Conservation (phyloP, 2,797 vertebrate genomes). For the Fratercula arctica region DNA sequence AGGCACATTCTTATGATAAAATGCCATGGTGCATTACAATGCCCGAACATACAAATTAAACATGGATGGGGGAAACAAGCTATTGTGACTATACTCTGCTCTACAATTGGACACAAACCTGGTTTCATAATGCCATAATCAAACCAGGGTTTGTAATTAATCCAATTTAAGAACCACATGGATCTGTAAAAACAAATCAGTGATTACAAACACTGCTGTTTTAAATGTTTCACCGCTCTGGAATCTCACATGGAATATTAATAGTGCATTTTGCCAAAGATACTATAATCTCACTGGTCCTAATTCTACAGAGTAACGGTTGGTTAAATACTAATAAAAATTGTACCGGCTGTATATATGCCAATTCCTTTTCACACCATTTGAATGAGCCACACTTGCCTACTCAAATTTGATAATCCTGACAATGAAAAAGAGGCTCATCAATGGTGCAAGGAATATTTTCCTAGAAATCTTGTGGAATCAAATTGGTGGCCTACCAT, state of each 20-base stretch:
- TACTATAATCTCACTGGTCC: not conserved
- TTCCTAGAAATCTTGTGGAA: not conserved
- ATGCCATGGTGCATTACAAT: too few relatives aligned
- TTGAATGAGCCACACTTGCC: not conserved
- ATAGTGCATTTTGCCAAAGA: not conserved
- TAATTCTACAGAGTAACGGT: not conserved
- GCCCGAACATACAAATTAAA: too few relatives aligned
- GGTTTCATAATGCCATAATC: too few relatives aligned
- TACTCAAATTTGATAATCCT: not conserved
- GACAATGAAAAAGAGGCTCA: not conserved
- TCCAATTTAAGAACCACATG: not conserved
- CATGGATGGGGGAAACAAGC: too few relatives aligned
- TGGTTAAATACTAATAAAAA: not conserved
- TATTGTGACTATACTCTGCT: too few relatives aligned
- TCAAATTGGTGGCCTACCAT: not conserved
- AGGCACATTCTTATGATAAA: too few relatives aligned
- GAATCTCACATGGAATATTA: not conserved
- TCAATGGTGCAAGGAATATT: not conserved
- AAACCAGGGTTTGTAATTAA: too few relatives aligned
- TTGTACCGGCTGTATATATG: too few relatives aligned
- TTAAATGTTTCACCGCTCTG: not conserved
- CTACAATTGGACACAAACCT: too few relatives aligned
- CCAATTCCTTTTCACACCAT: too few relatives aligned
- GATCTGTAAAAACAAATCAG: not conserved
- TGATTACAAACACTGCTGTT: not conserved